Percentiles rank a stretch among this genome's conserved stretches.
Evolutionary conservation across 2,888 invertebrate genomes (phyloP).

Genomic region (Drosophila tripunctata): DNA sequence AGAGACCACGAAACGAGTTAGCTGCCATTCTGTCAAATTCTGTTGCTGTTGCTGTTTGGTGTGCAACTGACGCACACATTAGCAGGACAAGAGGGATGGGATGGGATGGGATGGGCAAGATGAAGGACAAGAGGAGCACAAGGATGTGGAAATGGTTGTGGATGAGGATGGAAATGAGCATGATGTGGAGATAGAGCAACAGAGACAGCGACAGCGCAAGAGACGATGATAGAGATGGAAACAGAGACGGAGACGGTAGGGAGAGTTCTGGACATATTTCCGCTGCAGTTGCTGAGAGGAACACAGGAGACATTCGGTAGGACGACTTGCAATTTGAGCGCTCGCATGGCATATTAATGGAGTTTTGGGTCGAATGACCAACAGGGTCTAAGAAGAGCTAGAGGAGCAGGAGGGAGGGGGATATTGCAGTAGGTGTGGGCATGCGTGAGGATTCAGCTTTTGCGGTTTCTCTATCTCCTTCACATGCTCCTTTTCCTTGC

Average conservation of each 20-base stretch:
- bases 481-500: background rate
- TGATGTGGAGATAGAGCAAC: background rate
- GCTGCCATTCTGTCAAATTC: slow-evolving; percentile 64
- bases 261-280: slow-evolving; percentile 65
- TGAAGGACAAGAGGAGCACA: background rate
- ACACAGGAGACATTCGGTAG: slow-evolving; percentile 1
- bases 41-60: slow-evolving; percentile 37
- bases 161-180: background rate
- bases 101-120: background rate
- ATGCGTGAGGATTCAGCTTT: slow-evolving; percentile 58
- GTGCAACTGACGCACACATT: slow-evolving; percentile 73
- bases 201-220: too few species aligned
- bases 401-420: background rate
- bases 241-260: slow-evolving; percentile 50
- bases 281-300: slow-evolving; percentile 58
- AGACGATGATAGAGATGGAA: too few species aligned
- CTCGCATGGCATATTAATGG: slow-evolving; percentile 74
- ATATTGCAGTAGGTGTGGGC: slow-evolving; percentile 19
- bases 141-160: background rate
- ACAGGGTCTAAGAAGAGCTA: slow-evolving; percentile 25
- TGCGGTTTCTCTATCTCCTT: background rate
- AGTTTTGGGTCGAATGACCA: slow-evolving; percentile 48
- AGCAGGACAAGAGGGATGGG: slow-evolving; percentile 19
- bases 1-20: slow-evolving; percentile 63
- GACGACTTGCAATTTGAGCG: slow-evolving; percentile 75